Conservation (phyloP, 2,888 invertebrate genomes). For the Gymnosoma rotundatum region DNA sequence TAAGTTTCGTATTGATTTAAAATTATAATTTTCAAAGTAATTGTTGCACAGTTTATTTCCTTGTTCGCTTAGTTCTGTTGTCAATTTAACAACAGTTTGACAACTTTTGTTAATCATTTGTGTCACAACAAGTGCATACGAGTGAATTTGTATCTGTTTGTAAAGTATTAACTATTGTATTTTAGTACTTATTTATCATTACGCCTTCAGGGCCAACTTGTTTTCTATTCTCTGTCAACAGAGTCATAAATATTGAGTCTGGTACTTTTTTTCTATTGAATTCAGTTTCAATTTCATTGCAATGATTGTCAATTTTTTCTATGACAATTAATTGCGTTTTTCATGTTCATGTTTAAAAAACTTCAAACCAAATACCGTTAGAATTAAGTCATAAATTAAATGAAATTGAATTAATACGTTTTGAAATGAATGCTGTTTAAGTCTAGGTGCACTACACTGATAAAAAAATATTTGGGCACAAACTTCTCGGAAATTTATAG, state of each 20-base stretch:
- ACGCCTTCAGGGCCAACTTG: constrained; percentile 65
- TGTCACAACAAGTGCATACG: constrained; percentile 34
- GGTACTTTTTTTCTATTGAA: constrained; percentile 36
- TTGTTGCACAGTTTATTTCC: constrained; percentile 50
- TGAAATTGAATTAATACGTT: constrained; percentile 54
- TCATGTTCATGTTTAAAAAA: constrained; percentile 27
- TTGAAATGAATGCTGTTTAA: constrained; percentile 1
- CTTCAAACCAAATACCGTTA: constrained; percentile 59
- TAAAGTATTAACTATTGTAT: background rate
- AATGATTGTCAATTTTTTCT: constrained; percentile 29
- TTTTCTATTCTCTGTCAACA: constrained; percentile 38
- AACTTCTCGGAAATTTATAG: too few species aligned
- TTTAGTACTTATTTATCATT: constrained; percentile 10
- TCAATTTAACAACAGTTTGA: constrained; percentile 11
- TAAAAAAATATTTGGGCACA: background rate
- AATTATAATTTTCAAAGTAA: constrained; percentile 13
- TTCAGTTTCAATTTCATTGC: constrained; percentile 34
- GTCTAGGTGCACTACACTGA: background rate
- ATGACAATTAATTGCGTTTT: constrained; percentile 46
- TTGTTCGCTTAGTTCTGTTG: constrained; percentile 33
- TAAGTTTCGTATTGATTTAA: constrained; percentile 16
- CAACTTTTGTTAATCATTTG: background rate
- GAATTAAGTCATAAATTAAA: constrained; percentile 54
- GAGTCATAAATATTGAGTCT: constrained; percentile 44
- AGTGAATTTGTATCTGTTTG: background rate